phyloP scores from a whole-genome alignment of 2,888 invertebrate species.

The Eupeodes luniger region DNA sequence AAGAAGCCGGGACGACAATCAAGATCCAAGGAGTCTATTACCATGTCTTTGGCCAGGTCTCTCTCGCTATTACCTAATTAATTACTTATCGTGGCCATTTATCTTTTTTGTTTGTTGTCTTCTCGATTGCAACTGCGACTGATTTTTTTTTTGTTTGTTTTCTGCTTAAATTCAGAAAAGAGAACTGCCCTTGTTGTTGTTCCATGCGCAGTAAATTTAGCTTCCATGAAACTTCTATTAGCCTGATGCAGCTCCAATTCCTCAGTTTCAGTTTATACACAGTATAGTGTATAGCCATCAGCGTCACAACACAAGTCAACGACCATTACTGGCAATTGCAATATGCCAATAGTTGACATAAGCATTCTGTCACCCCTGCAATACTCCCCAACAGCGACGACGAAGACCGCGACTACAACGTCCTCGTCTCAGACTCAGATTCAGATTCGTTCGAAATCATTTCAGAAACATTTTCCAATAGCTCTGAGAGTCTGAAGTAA shows the following conservation, averaged over 20 bases:
- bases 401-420: not conserved
- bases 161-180: not conserved
- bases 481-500: conserved; percentile 39
- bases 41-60: conserved; percentile 73
- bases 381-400: not conserved
- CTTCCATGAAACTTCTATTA: conserved; percentile 63
- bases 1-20: conserved; percentile 60
- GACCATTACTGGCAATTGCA: conserved; percentile 66
- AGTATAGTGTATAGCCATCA: not conserved
- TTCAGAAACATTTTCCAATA: conserved; percentile 26
- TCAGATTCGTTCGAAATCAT: conserved; percentile 19
- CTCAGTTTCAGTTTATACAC: too few species aligned
- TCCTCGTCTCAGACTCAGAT: not conserved
- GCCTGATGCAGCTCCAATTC: conserved; percentile 11
- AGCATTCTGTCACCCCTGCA: conserved; percentile 41
- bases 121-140: conserved; percentile 16
- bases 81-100: conserved; percentile 77
- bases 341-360: conserved; percentile 75
- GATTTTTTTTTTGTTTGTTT: conserved; percentile 19
- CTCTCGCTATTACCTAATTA: conserved; percentile 77
- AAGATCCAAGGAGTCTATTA: conserved; percentile 75
- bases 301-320: conserved; percentile 62
- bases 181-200: conserved; percentile 17
- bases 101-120: conserved; percentile 55
- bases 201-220: conserved; percentile 13